Percentiles rank a stretch among this genome's conserved stretches.
Conservation (phyloP, 2,797 vertebrate species). For the Chlorospingus semifuscus region DNA sequence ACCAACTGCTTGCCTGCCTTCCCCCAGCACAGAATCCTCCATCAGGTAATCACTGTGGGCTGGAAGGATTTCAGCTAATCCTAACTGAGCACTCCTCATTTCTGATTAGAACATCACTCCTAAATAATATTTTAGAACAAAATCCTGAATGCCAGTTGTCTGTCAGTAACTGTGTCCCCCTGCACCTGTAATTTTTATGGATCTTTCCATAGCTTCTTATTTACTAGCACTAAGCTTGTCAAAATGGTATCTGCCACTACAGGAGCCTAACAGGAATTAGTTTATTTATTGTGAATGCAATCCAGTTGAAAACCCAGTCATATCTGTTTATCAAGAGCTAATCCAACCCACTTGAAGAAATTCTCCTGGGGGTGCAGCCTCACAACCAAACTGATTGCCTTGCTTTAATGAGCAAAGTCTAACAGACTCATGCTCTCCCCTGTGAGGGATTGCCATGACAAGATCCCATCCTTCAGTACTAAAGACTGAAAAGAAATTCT, state of each 20-base stretch:
- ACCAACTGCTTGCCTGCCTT: neutral
- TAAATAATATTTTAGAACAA: neutral
- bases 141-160: neutral
- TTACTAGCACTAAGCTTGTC: neutral
- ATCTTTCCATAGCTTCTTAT: neutral
- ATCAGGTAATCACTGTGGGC: neutral
- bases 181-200: neutral
- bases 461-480: neutral
- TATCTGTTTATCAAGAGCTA: neutral
- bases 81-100: neutral
- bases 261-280: neutral
- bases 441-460: neutral
- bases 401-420: neutral
- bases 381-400: neutral
- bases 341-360: neutral
- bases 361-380: neutral
- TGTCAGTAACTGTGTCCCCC: neutral
- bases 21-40: neutral
- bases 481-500: neutral
- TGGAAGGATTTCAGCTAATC: slow-evolving; percentile 2
- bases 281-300: neutral
- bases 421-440: neutral
- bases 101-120: neutral
- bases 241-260: neutral
- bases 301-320: neutral